Percentiles rank a stretch among this genome's conserved stretches.
Evolutionary conservation across 2,113 vertebrate species (phyloP).

Genomic region (Pseudopodoces humilis): DNA sequence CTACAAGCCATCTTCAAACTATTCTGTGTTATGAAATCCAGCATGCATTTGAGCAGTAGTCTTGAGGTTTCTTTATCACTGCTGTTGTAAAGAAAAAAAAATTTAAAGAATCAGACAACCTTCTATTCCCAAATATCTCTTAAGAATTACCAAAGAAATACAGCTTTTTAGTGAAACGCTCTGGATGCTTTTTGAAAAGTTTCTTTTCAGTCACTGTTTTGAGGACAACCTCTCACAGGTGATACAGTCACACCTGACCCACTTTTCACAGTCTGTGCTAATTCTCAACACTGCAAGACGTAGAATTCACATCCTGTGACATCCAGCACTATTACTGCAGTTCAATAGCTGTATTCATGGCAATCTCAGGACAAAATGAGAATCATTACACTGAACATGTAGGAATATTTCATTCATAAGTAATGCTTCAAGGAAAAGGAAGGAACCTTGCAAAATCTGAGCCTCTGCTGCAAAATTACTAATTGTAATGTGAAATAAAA

Average conservation of each 20-base stretch:
- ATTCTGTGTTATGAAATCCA: neutral
- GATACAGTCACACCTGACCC: neutral
- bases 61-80: neutral
- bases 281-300: neutral
- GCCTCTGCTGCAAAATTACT: neutral
- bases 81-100: neutral
- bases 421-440: neutral
- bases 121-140: neutral
- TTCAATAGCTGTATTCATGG: neutral
- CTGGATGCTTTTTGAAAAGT: neutral
- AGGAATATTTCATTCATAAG: neutral
- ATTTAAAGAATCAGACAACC: neutral
- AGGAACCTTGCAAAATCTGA: neutral
- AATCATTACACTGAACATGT: neutral
- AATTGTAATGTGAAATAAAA: neutral
- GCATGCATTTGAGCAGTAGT: neutral
- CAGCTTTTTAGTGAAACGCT: neutral
- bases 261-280: neutral
- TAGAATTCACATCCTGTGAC: neutral
- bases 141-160: neutral
- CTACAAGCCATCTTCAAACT: neutral
- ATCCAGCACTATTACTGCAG: neutral
- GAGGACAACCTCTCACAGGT: neutral
- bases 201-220: neutral
- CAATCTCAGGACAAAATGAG: neutral